Conservation (phyloP, 2,113 vertebrate genomes). For the Morone saxatilis region DNA sequence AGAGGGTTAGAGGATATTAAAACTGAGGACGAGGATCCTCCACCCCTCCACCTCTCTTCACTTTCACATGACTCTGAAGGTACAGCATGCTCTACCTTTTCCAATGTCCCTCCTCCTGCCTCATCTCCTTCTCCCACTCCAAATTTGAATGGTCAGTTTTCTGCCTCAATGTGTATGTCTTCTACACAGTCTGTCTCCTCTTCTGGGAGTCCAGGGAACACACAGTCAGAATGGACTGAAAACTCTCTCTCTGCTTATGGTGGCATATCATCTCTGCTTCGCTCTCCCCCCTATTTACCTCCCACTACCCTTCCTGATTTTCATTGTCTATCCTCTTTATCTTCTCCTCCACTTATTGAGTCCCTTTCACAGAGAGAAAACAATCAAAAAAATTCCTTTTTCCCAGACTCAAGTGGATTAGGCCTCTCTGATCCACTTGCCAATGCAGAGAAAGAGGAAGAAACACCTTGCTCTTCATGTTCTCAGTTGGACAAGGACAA, state of each 20-base stretch:
- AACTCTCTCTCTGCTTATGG: not conserved
- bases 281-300: not conserved
- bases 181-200: not conserved
- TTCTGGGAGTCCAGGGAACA: not conserved
- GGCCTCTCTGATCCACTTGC: not conserved
- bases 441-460: not conserved
- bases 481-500: not conserved
- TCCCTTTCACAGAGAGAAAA: not conserved
- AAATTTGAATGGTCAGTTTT: not conserved
- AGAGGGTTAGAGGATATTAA: not conserved
- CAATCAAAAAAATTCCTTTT: not conserved
- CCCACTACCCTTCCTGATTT: not conserved
- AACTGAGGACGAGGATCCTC: not conserved
- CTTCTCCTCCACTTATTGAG: not conserved
- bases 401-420: not conserved
- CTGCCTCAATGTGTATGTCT: not conserved
- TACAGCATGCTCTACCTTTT: not conserved
- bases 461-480: not conserved
- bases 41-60: not conserved
- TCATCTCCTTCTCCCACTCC: not conserved
- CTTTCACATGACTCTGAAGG: not conserved
- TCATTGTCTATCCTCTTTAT: not conserved
- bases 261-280: not conserved
- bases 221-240: not conserved
- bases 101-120: not conserved